Evolutionary conservation across 2,113 vertebrate genomes (phyloP).

Genomic region (Scalopus aquaticus): DNA sequence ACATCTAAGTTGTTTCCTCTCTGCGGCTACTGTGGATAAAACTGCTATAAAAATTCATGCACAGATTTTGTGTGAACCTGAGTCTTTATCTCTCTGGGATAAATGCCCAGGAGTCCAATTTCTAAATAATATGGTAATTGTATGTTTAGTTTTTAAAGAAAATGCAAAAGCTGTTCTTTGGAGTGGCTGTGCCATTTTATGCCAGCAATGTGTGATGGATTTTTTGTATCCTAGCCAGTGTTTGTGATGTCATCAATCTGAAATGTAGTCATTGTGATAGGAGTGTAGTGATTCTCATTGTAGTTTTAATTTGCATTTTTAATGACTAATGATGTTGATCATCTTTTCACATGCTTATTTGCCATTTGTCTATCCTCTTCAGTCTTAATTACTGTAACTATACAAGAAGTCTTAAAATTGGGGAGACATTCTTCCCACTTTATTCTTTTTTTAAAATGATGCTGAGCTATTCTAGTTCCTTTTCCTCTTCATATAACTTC

Average conservation of each 20-base stretch:
- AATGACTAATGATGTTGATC: not conserved
- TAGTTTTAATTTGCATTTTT: not conserved
- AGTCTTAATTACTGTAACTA: not conserved
- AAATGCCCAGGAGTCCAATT: not conserved
- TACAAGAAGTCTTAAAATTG: not conserved
- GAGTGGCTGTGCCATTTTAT: not conserved
- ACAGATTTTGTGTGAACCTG: not conserved
- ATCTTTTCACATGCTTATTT: no score
- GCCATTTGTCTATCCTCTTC: not conserved
- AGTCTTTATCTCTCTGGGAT: not conserved
- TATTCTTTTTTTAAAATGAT: not conserved
- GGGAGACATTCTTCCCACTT: not conserved
- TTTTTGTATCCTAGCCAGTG: not conserved
- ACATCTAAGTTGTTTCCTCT: not conserved
- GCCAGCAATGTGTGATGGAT: not conserved
- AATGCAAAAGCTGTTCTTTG: not conserved
- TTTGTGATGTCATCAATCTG: not conserved
- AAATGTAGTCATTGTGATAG: not conserved
- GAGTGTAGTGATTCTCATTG: not conserved
- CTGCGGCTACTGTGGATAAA: not conserved
- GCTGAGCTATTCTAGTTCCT: not conserved
- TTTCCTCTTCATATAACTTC: not conserved
- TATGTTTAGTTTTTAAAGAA: constrained; percentile 28
- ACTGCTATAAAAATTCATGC: not conserved
- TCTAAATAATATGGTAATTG: not conserved